Evolutionary conservation across 1,140 invertebrate genomes (phyloP), one percentile per base, ranked within the genome.

Genomic region (Zaprionus vittiger): DNA sequence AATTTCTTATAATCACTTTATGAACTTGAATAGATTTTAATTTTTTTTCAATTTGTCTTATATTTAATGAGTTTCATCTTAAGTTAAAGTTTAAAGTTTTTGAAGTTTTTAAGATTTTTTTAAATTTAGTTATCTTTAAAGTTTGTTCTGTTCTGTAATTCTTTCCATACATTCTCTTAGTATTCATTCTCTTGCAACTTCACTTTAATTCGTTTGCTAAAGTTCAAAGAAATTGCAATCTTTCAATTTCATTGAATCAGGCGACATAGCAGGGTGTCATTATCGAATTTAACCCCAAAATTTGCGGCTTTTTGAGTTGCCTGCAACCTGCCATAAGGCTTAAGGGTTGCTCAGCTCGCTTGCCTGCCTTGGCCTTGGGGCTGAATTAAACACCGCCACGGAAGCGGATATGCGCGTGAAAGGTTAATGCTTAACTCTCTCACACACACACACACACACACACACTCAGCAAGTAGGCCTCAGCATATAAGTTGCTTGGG

Each of bases 381-480:
- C 11, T 47, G 17, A 62, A 44, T 60, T 44, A 69, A 62, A 12
- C 49, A n/a, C 44, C 26, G 15, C 24, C 26, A 55, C 38, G 56
- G 34, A 54, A 71, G 11, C 67, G 59, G 73, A 71, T 52, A 71
- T 38, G 44, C 60, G 55, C 60, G 34, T 60, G 60, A 72, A 65
- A 72, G 61, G 61, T 59, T 64, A 72, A 49, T 24, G 4, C 26
- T 55, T 37, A 31, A 38, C 28, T 5, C 37, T 26, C 26, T 26
- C 34, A 65, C 49, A 28, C 5, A 20, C 41, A 24, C 44, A 37
- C 28, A 44, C 17, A 3, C 17, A 11, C 44, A 63, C 9, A 5
- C 60, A 49, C 59, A 44, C n/a, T 6, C 14, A 20, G n/a, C 24
- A 47, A 15, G 14, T 22, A 44, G 4, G 34, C 37, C 37, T 59